phyloP scores from a whole-genome alignment of 2,888 invertebrate genomes.

The Sycophila texana region DNA sequence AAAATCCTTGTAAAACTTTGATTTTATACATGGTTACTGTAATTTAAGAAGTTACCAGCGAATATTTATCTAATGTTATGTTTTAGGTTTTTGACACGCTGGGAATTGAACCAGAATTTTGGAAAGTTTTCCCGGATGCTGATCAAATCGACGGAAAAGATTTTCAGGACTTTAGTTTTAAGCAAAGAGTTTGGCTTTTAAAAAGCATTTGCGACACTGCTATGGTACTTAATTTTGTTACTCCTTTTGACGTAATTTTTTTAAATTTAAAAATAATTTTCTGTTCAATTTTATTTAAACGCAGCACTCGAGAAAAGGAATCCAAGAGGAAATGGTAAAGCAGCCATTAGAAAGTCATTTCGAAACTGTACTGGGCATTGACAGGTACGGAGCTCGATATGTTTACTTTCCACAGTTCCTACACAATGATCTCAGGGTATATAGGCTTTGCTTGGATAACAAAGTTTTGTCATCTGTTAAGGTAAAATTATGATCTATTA shows the following conservation, averaged over 20 bases:
- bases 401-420: slow-evolving; percentile 79
- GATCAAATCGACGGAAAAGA: slow-evolving; percentile 76
- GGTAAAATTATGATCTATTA: slow-evolving; percentile 58
- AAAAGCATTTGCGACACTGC: slow-evolving; percentile 78
- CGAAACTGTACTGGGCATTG: slow-evolving; percentile 76
- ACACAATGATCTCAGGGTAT: slow-evolving; percentile 77
- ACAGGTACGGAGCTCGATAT: slow-evolving; percentile 77
- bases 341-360: slow-evolving; percentile 75
- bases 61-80: not conserved
- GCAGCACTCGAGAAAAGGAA: slow-evolving; percentile 77
- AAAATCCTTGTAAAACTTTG: not conserved
- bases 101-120: slow-evolving; percentile 79
- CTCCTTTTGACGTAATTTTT: not conserved
- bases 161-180: slow-evolving; percentile 77
- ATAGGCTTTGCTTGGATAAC: slow-evolving; percentile 74
- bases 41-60: not conserved
- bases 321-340: slow-evolving; percentile 77
- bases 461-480: slow-evolving; percentile 67
- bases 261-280: not conserved
- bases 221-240: slow-evolving; percentile 63
- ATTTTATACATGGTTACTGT: not conserved
- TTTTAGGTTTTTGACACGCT: slow-evolving; percentile 76
- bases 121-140: slow-evolving; percentile 76
- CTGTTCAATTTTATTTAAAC: slow-evolving; percentile 39
- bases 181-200: slow-evolving; percentile 78